Percentiles rank a stretch among this genome's conserved stretches.
Conservation (phyloP, 2,888 invertebrate species). For the Embidobia sp. region DNA sequence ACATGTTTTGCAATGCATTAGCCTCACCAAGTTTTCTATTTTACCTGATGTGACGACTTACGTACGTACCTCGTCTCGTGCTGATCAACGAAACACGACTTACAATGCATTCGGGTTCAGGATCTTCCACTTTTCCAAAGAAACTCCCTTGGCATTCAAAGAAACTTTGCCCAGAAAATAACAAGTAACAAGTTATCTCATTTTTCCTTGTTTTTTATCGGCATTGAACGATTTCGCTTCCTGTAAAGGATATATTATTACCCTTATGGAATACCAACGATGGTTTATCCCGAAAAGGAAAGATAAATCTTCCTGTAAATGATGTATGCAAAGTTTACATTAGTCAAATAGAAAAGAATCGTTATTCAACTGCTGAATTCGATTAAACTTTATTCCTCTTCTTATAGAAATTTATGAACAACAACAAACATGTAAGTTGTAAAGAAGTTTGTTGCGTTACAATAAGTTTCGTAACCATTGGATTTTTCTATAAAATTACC, state of each 20-base stretch:
- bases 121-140: constrained; percentile 51
- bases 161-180: constrained; percentile 49
- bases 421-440: too few species aligned
- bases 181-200: constrained; percentile 54
- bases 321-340: constrained; percentile 11
- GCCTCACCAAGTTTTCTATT: constrained; percentile 61
- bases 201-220: constrained; percentile 34
- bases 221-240: constrained; percentile 47
- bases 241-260: constrained; percentile 36
- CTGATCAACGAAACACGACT: constrained; percentile 60
- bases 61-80: constrained; percentile 58
- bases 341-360: neutral
- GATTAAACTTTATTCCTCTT: neutral
- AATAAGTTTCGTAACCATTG: too few species aligned
- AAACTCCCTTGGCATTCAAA: constrained; percentile 53
- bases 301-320: constrained; percentile 28
- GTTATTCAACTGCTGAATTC: neutral
- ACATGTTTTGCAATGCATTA: constrained; percentile 64
- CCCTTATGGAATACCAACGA: constrained; percentile 22
- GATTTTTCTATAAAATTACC: too few species aligned
- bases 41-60: constrained; percentile 62
- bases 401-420: too few species aligned
- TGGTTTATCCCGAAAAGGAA: constrained; percentile 21
- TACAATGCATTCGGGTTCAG: constrained; percentile 54
- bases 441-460: too few species aligned